A percentile compares a stretch with the other conserved stretches of the same genome.
Evolutionary conservation across 2,113 vertebrate species (phyloP).

Genomic region (Pomatostomus ruficeps): DNA sequence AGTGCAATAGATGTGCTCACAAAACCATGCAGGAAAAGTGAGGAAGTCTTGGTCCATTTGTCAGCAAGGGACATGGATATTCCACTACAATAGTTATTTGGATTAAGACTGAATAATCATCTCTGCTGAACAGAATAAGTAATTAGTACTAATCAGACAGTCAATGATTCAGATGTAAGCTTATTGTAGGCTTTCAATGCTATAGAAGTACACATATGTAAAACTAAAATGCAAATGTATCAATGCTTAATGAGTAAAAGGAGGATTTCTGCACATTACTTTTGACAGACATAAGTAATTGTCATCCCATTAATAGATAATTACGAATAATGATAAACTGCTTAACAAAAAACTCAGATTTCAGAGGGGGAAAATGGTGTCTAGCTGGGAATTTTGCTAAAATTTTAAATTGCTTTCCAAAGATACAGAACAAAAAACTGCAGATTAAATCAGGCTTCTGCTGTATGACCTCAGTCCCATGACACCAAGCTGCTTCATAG

Average conservation of each 20-base stretch:
- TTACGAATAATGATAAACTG: constrained; percentile 34
- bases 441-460: background rate
- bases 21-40: background rate
- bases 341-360: constrained; percentile 11
- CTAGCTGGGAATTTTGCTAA: background rate
- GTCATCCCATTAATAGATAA: constrained; percentile 40
- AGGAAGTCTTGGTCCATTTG: background rate
- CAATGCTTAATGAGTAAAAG: background rate
- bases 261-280: background rate
- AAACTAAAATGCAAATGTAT: background rate
- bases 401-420: background rate
- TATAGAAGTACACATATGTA: background rate
- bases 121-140: background rate
- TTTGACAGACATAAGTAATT: background rate
- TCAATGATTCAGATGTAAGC: background rate
- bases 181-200: background rate
- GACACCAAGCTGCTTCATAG: background rate
- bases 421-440: background rate
- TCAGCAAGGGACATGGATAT: background rate
- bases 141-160: constrained; percentile 13
- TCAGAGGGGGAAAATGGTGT: background rate
- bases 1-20: background rate
- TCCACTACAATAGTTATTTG: background rate
- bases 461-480: no score
- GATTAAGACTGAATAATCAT: background rate